Evolutionary conservation across 1,140 invertebrate species (phyloP), one percentile per base, ranked within the genome.

Genomic region (Phocides pigmalion): DNA sequence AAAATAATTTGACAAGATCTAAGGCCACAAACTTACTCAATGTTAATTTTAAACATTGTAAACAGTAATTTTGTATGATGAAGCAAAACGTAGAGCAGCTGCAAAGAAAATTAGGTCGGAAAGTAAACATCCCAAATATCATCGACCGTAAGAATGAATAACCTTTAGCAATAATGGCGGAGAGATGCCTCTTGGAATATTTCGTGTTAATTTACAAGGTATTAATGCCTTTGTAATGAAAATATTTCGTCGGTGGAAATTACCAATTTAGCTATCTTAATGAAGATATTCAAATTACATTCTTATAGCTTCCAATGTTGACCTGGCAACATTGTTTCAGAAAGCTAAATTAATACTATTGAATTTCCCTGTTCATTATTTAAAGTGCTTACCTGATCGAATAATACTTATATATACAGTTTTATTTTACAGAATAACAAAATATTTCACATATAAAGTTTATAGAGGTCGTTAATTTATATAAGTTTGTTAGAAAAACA

Each of bases 161-260:
- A 49, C 16, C 32, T 39, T 50, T 41, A 42, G 20, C 37, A 58
- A 16, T 50, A 25, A 62, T 41, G 19, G 16, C 63, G 28, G 47
- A 49, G 22, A 8, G 15, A 28, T 51, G 64, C 32, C 42, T 22
- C 51, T 22, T n/a, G 16, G 54, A 65, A 66, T 61, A 61, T 51
- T 61, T 66, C 37, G 16, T 46, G 54, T 59, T 59, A 59, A 59
- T 64, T 54, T 64, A 46, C 42, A 53, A 53, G 15, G 15, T 51
- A 46, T 32, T 17, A 50, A 51, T 53, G 44, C 62, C 42, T 53
- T 64, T 49, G 46, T 58, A 37, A 64, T 56, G 51, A 56, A 64
- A 64, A 64, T 53, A 54, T 56, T 64, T 64, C 53, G 16, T 41
- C 14, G 28, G 14, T 20, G 42, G 19, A 64, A 56, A 64, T 53